Evolutionary conservation across 2,113 vertebrate species (phyloP), one percentile per base, ranked within the genome.

Genomic region (Potamarius usumacintae): DNA sequence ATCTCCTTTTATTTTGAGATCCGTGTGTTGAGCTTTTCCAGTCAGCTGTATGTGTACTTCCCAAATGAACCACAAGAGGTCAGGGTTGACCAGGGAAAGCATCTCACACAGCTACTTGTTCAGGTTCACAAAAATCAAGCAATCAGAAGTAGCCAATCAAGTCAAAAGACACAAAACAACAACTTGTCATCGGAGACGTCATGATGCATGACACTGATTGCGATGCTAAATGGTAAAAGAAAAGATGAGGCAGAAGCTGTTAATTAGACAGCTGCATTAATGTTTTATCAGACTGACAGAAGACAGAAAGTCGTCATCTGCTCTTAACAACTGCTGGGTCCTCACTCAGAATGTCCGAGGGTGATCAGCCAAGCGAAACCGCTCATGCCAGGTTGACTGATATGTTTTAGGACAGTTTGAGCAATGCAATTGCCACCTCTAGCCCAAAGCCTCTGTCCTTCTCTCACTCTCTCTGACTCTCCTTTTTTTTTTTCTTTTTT

Each of bases 31-130:
- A 27, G 0, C n/a, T 4, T 27, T 55, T 55, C 11, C 11, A 7
- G 11, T 52, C n/a, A 80, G 15, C 48, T 57, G 53, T 20, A 42
- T 8, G 62, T 81, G 57, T 34, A 82, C 63, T 90, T 87, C 77
- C 82, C 1, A 84, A 88, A 77, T 48, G 83, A 89, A 89, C 93
- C 95, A 94, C 93, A 87, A 94, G 95, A 94, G 92, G 93, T 83
- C 90, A 90, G 91, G 92, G 86, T 94, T 93, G 93, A 63, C 91
- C 93, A 74, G 83, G 14, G 30, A n/a, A 17, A 78, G n/a, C 30
- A 55, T 85, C 82, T 48, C 14, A 58, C 4, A 9, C 27, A 86
- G 27, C n/a, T 6, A 34, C 17, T 42, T 10, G 30, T 6, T 34
- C 50, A 0, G 48, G 50, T 27, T 84, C 18, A 42, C 34, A 53